Evolutionary conservation across 2,113 vertebrate species (phyloP), one percentile per base, ranked within the genome.

Genomic region (Collichthys lucidus): DNA sequence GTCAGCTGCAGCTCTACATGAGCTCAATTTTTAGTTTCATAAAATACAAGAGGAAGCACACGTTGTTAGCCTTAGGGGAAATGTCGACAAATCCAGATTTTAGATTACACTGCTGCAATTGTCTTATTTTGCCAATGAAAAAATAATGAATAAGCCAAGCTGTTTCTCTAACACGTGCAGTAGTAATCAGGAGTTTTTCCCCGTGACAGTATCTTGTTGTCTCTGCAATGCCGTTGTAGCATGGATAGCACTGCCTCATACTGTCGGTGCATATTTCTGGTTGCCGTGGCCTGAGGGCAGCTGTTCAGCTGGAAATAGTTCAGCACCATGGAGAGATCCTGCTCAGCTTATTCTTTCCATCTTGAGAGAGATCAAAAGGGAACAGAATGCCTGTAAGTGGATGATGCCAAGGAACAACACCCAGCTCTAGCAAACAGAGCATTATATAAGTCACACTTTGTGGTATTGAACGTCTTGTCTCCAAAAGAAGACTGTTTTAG

Each of bases 251-350:
- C 72, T 22, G 35, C 19, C 66, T 79, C 24, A 29, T 66, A 52
- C 60, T 74, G 84, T 57, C 19, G 73, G 31, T 68, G 83, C 52
- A 49, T 74, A 85, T 86, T 90, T 89, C 77, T 86, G 85, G 75
- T 77, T 88, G 86, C 73, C 0, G 61, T 83, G 82, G 89, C 92
- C 92, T 57, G 69, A 70, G 86, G 90, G 77, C 81, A 88, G 83
- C 83, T 83, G 67, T 89, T 91, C 66, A 63, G 84, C 86, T 86
- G 80, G 86, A 92, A 92, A 91, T 88, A 91, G 82, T 93, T 92
- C 90, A 91, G 90, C 84, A 89, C 85, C 89, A 88, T 44, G 83
- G 88, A 92, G 91, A 92, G 88, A 75, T 91, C 85, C 88, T n/a
- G 79, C 73, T 88, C 66, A 17, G 77, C 87, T 84, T 74, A 59